A percentile compares a stretch with the other conserved stretches of the same genome.
Conservation (phyloP, 2,888 invertebrate genomes). For the Homarus gammarus region DNA sequence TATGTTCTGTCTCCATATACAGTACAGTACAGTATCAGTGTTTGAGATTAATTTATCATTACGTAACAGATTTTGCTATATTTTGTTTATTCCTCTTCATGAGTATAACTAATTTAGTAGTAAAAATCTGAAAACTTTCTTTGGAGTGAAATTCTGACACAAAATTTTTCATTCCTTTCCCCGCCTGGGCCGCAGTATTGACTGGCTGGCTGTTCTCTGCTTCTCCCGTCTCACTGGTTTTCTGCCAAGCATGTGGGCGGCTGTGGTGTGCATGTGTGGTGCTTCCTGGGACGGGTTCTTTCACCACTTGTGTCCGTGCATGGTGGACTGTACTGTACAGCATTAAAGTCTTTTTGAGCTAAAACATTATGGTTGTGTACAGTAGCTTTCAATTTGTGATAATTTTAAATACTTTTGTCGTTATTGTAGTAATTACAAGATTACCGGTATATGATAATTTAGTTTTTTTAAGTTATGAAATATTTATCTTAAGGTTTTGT, state of each 20-base stretch:
- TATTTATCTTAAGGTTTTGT: too few relatives aligned
- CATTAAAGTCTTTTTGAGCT: background rate
- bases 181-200: constrained; percentile 14
- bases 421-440: too few relatives aligned
- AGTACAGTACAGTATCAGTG: too few relatives aligned
- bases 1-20: too few relatives aligned
- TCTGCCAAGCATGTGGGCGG: constrained; percentile 15
- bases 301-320: constrained; percentile 6
- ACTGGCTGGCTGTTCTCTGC: constrained; percentile 5
- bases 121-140: background rate
- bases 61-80: too few relatives aligned
- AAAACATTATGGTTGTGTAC: background rate
- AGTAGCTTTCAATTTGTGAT: background rate
- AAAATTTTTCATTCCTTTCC: background rate
- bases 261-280: constrained; percentile 15
- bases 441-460: too few relatives aligned
- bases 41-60: too few relatives aligned
- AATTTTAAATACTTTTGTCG: background rate
- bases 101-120: too few relatives aligned
- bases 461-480: too few relatives aligned
- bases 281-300: constrained; percentile 1
- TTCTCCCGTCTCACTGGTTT: background rate
- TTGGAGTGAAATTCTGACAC: background rate
- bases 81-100: too few relatives aligned
- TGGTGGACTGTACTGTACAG: background rate